Base-by-base conservation (phyloP, 2,113 vertebrate species). In the Microcebus lehilahytsara region DNA sequence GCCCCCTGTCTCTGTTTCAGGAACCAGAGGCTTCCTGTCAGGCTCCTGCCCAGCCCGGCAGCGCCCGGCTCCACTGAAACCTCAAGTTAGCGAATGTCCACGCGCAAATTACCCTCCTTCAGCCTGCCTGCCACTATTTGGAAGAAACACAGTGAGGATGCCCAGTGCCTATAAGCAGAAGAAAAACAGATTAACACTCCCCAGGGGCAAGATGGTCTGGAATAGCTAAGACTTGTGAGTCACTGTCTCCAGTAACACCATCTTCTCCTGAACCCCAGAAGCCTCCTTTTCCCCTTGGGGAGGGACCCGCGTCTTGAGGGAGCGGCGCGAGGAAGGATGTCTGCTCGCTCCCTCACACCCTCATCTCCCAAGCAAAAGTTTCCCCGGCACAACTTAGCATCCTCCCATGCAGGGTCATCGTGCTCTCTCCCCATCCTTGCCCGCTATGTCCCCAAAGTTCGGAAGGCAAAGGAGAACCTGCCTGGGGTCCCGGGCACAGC, bases 331-430 rank as follows among this genome's bases (percentile, higher is more conserved):
- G 69, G 62, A 42, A 74, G 20, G 42, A 14, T 69, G 79, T 25
- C 88, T 69, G 88, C 53, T 91, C 51, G 67, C 51, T 62, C 58
- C 34, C 51, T 62, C 9, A 46, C 92, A 64, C 87, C 64, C 20
- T 20, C 78, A 13, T 3, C 62, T 79, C 67, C 40, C 5, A 95
- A 93, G 89, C 69, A 97, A 97, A 98, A 98, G 93, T 98, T 98
- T 98, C 80, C 93, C 71, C 3, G 37, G 37, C 20, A 19, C 71
- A 86, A 96, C 93, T 93, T 72, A 51, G 74, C 97, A 22, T 16
- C 67, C 58, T 97, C 40, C 46, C 46, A 25, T 13, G 25, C 37
- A 16, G 25, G 34, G 81, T 91, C 78, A 37, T 30, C 1, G 6
- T 14, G 84, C 88, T 85, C 72, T 87, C 88, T 85, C 77, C 85